phyloP scores from a whole-genome alignment of 2,888 invertebrate genomes.

The Oxyteleia sp. region DNA sequence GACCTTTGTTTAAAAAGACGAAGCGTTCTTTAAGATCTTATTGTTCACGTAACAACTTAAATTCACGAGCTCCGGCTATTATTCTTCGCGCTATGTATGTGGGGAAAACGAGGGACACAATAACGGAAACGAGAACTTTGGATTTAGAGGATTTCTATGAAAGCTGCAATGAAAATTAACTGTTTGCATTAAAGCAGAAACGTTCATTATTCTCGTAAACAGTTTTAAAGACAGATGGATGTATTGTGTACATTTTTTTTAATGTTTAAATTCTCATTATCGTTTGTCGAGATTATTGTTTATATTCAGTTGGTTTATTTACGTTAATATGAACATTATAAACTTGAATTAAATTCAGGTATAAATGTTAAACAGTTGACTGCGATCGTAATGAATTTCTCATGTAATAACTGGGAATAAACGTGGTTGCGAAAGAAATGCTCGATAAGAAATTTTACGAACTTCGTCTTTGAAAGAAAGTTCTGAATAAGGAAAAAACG shows the following conservation, averaged over 20 bases:
- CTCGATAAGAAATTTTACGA: neutral
- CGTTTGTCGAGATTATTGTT: too few species aligned
- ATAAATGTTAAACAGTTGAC: neutral
- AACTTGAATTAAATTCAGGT: neutral
- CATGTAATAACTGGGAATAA: neutral
- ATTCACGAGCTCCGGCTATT: constrained; percentile 27
- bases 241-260: neutral
- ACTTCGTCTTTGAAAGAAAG: neutral
- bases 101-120: constrained; percentile 22
- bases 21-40: constrained; percentile 45
- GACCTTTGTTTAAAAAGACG: constrained; percentile 40
- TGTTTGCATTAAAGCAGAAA: constrained; percentile 17
- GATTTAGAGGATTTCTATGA: constrained; percentile 4
- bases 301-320: too few species aligned
- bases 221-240: neutral
- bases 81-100: constrained; percentile 13
- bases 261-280: neutral
- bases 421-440: neutral
- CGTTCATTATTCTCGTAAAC: constrained; percentile 7
- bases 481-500: neutral
- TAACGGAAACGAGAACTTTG: constrained; percentile 13
- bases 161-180: constrained; percentile 24
- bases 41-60: constrained; percentile 46
- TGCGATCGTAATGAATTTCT: neutral
- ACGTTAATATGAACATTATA: too few species aligned